Conservation (phyloP, 2,113 vertebrate species). For the Nymphicus hollandicus region DNA sequence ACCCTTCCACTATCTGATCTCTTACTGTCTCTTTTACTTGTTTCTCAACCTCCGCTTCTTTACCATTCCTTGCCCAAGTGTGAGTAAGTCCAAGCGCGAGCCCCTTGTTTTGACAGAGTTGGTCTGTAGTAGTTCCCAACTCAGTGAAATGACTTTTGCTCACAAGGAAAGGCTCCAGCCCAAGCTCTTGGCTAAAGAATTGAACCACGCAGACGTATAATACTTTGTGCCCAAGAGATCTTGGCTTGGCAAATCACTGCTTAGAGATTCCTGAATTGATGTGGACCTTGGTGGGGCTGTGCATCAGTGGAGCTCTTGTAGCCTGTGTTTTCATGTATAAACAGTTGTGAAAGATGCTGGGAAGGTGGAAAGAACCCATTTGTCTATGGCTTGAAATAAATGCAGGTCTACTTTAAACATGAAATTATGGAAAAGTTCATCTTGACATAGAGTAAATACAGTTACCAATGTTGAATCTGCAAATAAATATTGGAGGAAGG, state of each 20-base stretch:
- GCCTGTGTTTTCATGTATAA: not conserved
- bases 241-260: not conserved
- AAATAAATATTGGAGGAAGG: not conserved
- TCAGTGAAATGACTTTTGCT: not conserved
- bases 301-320: not conserved
- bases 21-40: not conserved
- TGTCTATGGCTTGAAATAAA: slow-evolving; percentile 20
- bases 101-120: not conserved
- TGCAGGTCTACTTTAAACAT: not conserved
- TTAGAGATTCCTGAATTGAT: not conserved
- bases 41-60: not conserved
- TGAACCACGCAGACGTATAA: not conserved
- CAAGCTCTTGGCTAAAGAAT: not conserved
- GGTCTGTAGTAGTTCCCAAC: not conserved
- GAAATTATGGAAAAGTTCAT: not conserved
- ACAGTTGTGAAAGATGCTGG: slow-evolving; percentile 16
- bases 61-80: not conserved
- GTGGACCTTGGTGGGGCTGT: not conserved
- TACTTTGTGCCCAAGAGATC: not conserved
- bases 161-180: not conserved
- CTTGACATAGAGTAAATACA: not conserved
- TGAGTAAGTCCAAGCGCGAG: not conserved
- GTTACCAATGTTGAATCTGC: not conserved
- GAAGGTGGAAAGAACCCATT: slow-evolving; percentile 13
- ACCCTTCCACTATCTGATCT: not conserved